Evolutionary conservation across 1,140 invertebrate species (phyloP).

Genomic region (Dendrolimus kikuchii): DNA sequence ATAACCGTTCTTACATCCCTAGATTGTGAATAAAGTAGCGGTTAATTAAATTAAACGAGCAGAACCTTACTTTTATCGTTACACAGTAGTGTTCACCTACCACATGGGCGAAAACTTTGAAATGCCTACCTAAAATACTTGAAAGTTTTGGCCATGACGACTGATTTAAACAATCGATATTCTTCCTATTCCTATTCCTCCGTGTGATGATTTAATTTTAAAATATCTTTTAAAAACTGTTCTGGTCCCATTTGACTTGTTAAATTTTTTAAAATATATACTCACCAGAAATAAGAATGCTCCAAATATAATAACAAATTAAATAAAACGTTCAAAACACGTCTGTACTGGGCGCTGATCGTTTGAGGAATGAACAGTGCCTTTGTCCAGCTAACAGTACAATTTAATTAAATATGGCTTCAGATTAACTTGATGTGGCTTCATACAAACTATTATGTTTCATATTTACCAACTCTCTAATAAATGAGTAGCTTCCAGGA

Average conservation of each 20-base stretch:
- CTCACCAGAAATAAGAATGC: slow-evolving; percentile 2
- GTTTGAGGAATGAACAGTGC: slow-evolving; percentile 41
- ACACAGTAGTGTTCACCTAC: too few relatives aligned
- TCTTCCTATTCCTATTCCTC: too few relatives aligned
- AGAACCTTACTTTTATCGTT: too few relatives aligned
- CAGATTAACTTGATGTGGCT: slow-evolving; percentile 63
- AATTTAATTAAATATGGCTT: slow-evolving; percentile 72
- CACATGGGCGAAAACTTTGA: too few relatives aligned
- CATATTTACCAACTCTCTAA: slow-evolving; percentile 40
- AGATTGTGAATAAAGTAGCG: slow-evolving; percentile 42
- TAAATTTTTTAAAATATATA: too few relatives aligned
- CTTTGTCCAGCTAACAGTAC: slow-evolving; percentile 44
- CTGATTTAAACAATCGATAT: too few relatives aligned
- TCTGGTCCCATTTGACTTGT: too few relatives aligned
- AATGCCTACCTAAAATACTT: too few relatives aligned
- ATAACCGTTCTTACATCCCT: slow-evolving; percentile 35
- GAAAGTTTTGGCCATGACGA: too few relatives aligned
- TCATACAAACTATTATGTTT: slow-evolving; percentile 60
- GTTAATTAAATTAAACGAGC: slow-evolving; percentile 53
- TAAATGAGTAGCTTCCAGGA: slow-evolving; percentile 4
- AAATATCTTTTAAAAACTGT: too few relatives aligned
- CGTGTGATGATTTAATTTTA: too few relatives aligned
- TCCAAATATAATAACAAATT: slow-evolving; percentile 4
- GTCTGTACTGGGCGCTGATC: slow-evolving; percentile 34
- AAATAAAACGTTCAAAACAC: slow-evolving; percentile 2